phyloP scores from a whole-genome alignment of 2,888 invertebrate genomes.

The Blastobasis adustella region DNA sequence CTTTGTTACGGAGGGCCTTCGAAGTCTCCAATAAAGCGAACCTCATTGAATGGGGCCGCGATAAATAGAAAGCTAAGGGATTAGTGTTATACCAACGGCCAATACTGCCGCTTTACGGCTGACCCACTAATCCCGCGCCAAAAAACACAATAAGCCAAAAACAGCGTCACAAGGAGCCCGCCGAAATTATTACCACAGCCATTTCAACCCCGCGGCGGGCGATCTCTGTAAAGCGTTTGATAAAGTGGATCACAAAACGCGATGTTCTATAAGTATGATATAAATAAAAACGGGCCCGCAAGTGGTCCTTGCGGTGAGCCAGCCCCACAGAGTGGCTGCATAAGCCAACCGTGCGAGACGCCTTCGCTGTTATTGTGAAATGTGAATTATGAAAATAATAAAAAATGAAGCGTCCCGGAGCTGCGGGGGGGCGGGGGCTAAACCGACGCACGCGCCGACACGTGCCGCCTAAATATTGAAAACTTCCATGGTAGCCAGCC shows the following conservation, averaged over 20 bases:
- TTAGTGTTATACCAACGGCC: slow-evolving; percentile 39
- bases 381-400: slow-evolving; percentile 75
- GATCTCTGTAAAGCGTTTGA: slow-evolving; percentile 68
- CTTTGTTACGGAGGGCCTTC: too few relatives aligned
- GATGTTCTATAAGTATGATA: slow-evolving; percentile 40
- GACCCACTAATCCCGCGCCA: slow-evolving; percentile 58
- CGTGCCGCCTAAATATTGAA: slow-evolving; percentile 71
- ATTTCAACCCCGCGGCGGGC: slow-evolving; percentile 55
- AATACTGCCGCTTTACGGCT: slow-evolving; percentile 47
- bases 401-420: slow-evolving; percentile 51
- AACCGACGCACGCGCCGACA: slow-evolving; percentile 64
- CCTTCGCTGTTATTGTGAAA: slow-evolving; percentile 73
- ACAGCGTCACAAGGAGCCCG: slow-evolving; percentile 41
- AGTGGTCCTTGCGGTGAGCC: slow-evolving; percentile 68
- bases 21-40: slow-evolving; percentile 22
- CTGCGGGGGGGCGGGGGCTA: slow-evolving; percentile 52
- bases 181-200: slow-evolving; percentile 64
- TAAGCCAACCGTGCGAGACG: slow-evolving; percentile 73
- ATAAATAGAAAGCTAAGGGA: slow-evolving; percentile 28
- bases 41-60: slow-evolving; percentile 3
- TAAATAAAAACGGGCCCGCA: slow-evolving; percentile 64
- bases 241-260: slow-evolving; percentile 72
- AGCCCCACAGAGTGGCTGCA: slow-evolving; percentile 54
- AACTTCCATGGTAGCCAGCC: slow-evolving; percentile 56
- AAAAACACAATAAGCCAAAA: slow-evolving; percentile 68